Percentiles rank a stretch among this genome's conserved stretches.
Conservation (phyloP, 2,113 vertebrate species). For the Phaethornis superciliosus region DNA sequence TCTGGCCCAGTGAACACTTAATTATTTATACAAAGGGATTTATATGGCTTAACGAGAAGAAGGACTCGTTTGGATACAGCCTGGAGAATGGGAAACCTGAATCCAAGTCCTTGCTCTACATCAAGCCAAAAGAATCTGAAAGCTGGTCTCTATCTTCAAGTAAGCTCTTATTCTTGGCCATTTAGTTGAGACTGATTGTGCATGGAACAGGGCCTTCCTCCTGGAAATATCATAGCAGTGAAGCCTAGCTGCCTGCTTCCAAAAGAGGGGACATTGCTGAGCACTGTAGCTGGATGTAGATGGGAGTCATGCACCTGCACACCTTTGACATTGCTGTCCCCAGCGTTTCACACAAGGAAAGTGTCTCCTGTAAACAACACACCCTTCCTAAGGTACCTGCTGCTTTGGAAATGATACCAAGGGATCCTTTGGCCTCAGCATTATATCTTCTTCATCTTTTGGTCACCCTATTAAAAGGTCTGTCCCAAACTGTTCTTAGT, state of each 20-base stretch:
- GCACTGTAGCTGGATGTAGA: not conserved
- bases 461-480: not conserved
- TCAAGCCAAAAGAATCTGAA: not conserved
- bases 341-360: not conserved
- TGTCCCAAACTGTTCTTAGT: not conserved
- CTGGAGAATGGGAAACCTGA: not conserved
- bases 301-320: not conserved
- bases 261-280: not conserved
- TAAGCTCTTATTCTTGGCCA: not conserved
- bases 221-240: not conserved
- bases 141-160: not conserved
- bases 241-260: not conserved
- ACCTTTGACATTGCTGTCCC: not conserved
- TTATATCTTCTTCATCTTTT: not conserved
- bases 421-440: not conserved
- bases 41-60: not conserved
- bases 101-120: not conserved
- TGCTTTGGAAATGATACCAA: not conserved
- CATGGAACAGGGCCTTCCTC: not conserved
- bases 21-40: slow-evolving; percentile 47
- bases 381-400: rapidly evolving
- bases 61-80: slow-evolving; percentile 5
- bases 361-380: not conserved
- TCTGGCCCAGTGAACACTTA: not conserved
- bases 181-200: not conserved